These are phyloP conservation scores for Mus spretus DNA, from an alignment of 2,797 vertebrate species.

Conservation along the genomic window DNA sequence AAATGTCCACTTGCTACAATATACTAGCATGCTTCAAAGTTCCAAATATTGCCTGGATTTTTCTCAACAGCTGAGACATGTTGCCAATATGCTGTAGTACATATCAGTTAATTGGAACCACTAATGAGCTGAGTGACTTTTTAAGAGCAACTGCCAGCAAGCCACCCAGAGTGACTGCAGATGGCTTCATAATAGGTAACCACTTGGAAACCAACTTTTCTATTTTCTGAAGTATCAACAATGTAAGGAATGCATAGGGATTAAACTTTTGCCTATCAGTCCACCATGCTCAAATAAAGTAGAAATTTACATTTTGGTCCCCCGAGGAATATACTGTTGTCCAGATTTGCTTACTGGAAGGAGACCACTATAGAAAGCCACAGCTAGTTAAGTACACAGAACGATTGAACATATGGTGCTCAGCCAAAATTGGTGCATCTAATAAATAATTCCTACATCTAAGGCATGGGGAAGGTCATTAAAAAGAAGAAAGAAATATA, in stretches of 20 bases:
- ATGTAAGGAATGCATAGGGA: neutral
- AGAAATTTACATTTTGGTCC: neutral
- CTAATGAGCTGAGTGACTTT: constrained; percentile 73
- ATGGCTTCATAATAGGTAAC: constrained; percentile 72
- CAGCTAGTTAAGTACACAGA: neutral
- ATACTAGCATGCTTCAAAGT: neutral
- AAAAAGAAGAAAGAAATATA: neutral
- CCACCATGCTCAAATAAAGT: neutral
- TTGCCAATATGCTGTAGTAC: neutral
- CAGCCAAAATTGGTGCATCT: neutral
- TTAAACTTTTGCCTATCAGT: neutral
- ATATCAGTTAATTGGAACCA: constrained; percentile 64
- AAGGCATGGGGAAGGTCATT: no score
- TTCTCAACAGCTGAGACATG: neutral
- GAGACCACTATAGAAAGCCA: neutral
- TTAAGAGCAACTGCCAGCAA: constrained; percentile 57
- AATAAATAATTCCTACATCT: neutral
- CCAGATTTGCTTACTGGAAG: neutral
- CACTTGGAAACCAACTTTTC: constrained; percentile 28
- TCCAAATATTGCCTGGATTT: constrained; percentile 26
- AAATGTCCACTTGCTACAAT: neutral
- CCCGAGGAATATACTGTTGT: neutral
- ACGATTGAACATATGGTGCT: neutral
- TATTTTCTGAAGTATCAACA: constrained; percentile 33
- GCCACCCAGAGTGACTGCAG: constrained; percentile 68